Percentiles rank a stretch among this genome's conserved stretches.
Evolutionary conservation across 2,113 vertebrate species (phyloP).

Genomic region (Colossoma macropomum): DNA sequence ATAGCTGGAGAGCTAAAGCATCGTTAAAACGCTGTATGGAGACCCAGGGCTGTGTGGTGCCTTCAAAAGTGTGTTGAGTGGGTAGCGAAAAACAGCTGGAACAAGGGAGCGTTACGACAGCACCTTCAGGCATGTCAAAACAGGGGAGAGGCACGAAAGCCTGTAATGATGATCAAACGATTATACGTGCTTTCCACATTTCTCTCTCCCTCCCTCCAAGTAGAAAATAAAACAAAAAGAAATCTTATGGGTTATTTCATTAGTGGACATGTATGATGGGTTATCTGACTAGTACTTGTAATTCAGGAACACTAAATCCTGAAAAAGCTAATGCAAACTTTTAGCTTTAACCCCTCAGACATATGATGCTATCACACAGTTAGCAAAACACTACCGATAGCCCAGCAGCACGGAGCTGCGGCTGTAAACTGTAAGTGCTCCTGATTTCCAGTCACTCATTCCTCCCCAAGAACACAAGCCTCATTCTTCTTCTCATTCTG

Average conservation of each 20-base stretch:
- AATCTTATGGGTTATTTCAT: background rate
- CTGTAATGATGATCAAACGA: slow-evolving; percentile 49
- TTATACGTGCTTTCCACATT: background rate
- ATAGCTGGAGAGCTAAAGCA: slow-evolving; percentile 8
- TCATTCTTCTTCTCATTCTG: slow-evolving; percentile 22
- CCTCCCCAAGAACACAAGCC: slow-evolving; percentile 23
- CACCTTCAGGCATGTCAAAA: slow-evolving; percentile 49
- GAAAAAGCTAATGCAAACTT: slow-evolving; percentile 4
- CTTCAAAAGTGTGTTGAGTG: slow-evolving; percentile 1
- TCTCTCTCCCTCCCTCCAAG: background rate
- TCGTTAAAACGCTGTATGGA: slow-evolving; percentile 7
- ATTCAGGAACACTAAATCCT: background rate
- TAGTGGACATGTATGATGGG: background rate
- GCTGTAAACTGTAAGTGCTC: slow-evolving; percentile 34
- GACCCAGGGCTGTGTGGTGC: background rate
- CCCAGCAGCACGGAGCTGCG: background rate
- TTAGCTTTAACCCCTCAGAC: background rate
- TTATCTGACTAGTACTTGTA: background rate
- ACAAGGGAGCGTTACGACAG: slow-evolving; percentile 33
- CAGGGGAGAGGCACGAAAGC: slow-evolving; percentile 34
- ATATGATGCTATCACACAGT: background rate
- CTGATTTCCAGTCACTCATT: slow-evolving; percentile 50
- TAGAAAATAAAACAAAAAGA: background rate
- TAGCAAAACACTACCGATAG: slow-evolving; percentile 14
- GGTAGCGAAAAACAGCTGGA: slow-evolving; percentile 41